Evolutionary conservation across 2,888 invertebrate genomes (phyloP), one percentile per base, ranked within the genome.

Genomic region (Eupithecia centaureata): DNA sequence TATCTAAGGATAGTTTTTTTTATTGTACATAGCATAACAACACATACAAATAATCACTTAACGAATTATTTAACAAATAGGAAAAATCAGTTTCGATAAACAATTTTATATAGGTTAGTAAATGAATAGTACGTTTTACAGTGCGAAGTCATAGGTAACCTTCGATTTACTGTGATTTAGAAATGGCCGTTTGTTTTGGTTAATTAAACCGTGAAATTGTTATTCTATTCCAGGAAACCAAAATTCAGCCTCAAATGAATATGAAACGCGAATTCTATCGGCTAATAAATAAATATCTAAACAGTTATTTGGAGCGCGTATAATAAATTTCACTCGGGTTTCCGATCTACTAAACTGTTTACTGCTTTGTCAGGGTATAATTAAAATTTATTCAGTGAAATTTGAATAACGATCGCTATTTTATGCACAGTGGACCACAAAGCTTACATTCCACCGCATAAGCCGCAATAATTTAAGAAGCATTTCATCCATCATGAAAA

Each of bases 241-340:
- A 74, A 77, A 81, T 76, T 82, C 73, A 73, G 73, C 69, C 75
- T 68, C 76, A 78, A 79, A 77, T 80, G 79, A 79, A 82, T 78
- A 82, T 82, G 79, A 80, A 82, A 82, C 79, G 81, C 75, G 69
- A 65, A 80, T 79, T 79, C 30, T 77, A 73, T 70, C 65, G 68
- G 63, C 63, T 69, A 64, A 68, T 67, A 71, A 77, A 78, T 78
- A 73, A 83, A 77, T 77, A 69, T 68, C 72, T 73, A 66, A 76
- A 76, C 70, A 63, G 67, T 57, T 68, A 76, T 77, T 75, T 74
- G 73, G 59, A 73, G 73, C 73, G 62, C 30, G 61, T 30, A 18
- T 64, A 62, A 69, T 75, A 75, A 76, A 77, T 77, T 74, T 71
- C 60, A 63, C 68, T 63, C 58, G 47, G 51, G 67, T 71, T 76